Conservation (phyloP, 2,797 vertebrate genomes). For the Gymnocypris eckloni region DNA sequence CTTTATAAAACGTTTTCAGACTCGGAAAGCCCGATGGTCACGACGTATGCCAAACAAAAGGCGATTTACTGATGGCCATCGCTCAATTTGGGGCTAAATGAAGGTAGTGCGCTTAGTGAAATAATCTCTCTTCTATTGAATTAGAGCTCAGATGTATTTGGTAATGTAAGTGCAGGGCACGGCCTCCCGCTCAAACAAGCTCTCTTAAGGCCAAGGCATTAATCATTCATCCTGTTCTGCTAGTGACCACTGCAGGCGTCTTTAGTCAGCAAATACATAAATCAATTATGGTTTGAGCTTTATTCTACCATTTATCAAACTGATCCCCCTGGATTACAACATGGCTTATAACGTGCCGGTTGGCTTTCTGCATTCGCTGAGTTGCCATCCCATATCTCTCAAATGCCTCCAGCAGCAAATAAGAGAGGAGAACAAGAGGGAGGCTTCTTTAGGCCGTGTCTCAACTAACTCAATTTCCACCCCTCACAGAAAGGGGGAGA, state of each 20-base stretch:
- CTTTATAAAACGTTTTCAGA: constrained; percentile 52
- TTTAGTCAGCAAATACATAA: constrained; percentile 84
- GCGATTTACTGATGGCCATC: constrained; percentile 21
- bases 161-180: constrained; percentile 59
- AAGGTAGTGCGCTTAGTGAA: constrained; percentile 63
- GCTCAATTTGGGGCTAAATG: constrained; percentile 46
- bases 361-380: constrained; percentile 61
- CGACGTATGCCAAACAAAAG: constrained; percentile 36
- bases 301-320: constrained; percentile 81
- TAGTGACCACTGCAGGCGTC: constrained; percentile 78
- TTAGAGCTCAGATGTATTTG: constrained; percentile 59
- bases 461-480: constrained; percentile 40
- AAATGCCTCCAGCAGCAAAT: constrained; percentile 55
- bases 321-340: constrained; percentile 82
- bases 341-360: constrained; percentile 74
- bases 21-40: constrained; percentile 25
- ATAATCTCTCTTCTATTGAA: constrained; percentile 71
- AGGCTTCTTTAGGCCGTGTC: constrained; percentile 34
- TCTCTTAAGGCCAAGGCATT: constrained; percentile 65
- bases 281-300: constrained; percentile 87
- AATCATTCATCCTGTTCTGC: constrained; percentile 76
- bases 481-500: constrained; percentile 23
- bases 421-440: constrained; percentile 33
- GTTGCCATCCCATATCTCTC: constrained; percentile 57
- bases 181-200: constrained; percentile 59